Conservation (phyloP, 2,888 invertebrate species). For the Craniophora ligustri region DNA sequence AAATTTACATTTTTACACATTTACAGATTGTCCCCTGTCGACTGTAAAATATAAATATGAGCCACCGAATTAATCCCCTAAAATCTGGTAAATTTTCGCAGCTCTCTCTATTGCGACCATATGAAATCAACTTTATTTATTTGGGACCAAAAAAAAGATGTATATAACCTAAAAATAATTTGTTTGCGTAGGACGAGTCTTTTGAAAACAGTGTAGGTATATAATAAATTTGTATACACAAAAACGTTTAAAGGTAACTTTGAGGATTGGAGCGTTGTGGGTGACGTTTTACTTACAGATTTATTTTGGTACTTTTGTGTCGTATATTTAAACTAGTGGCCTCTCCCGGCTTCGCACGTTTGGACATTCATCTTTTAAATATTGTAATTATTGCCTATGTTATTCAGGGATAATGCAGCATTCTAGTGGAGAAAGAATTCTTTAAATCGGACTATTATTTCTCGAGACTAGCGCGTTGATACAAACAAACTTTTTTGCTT, state of each 20-base stretch:
- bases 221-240: conserved; percentile 6
- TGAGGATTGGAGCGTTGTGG: neutral
- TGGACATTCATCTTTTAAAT: too few relatives aligned
- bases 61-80: conserved; percentile 34
- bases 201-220: conserved; percentile 16
- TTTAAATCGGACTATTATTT: too few relatives aligned
- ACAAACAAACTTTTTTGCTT: too few relatives aligned
- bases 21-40: conserved; percentile 28
- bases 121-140: conserved; percentile 44
- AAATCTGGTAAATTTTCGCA: conserved; percentile 27
- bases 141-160: conserved; percentile 49
- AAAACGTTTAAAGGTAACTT: conserved; percentile 8
- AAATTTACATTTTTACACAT: conserved; percentile 43
- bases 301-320: neutral
- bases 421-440: too few relatives aligned
- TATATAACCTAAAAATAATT: conserved; percentile 38
- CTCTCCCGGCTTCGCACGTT: too few relatives aligned
- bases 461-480: too few relatives aligned
- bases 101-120: conserved; percentile 27
- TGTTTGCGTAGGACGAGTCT: conserved; percentile 43
- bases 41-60: conserved; percentile 23
- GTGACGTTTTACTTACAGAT: neutral
- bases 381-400: too few relatives aligned
- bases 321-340: neutral
- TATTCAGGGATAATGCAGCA: too few relatives aligned